These are phyloP conservation scores for Neotoxoptera formosana DNA, from an alignment of 1,140 invertebrate genomes.

Conservation along the genomic window DNA sequence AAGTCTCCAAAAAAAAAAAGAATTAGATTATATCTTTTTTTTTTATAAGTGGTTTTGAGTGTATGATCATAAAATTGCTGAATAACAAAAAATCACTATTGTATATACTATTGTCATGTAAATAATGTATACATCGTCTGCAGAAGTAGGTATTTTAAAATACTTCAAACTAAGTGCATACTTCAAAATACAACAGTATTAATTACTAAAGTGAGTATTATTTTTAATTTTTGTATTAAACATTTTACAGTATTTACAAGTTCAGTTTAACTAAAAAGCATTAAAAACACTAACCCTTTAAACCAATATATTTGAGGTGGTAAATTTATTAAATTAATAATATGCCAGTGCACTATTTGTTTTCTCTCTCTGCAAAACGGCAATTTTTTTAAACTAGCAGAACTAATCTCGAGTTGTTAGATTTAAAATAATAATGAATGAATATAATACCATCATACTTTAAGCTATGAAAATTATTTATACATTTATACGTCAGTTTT, in stretches of 20 bases:
- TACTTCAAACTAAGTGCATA: background rate
- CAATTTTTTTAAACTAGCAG: background rate
- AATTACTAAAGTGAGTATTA: background rate
- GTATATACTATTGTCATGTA: background rate
- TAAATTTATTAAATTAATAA: background rate
- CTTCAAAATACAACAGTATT: background rate
- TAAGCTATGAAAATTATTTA: background rate
- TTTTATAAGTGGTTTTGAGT: background rate
- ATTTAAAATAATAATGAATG: too few species aligned
- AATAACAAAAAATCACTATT: background rate
- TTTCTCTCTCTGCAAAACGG: background rate
- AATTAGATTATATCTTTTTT: background rate
- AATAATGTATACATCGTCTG: background rate
- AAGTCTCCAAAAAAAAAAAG: background rate
- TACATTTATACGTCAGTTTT: background rate
- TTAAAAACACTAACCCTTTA: background rate
- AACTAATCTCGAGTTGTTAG: background rate
- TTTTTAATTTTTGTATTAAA: background rate
- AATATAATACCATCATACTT: too few species aligned
- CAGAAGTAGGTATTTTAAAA: constrained; percentile 17
- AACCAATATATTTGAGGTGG: background rate
- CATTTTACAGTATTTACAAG: background rate
- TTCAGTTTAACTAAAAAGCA: background rate
- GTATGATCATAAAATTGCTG: background rate
- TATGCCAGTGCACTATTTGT: background rate